Percentiles rank a stretch among this genome's conserved stretches.
Evolutionary conservation across 2,888 invertebrate species (phyloP).

Genomic region (Tolmerus cingulatus): DNA sequence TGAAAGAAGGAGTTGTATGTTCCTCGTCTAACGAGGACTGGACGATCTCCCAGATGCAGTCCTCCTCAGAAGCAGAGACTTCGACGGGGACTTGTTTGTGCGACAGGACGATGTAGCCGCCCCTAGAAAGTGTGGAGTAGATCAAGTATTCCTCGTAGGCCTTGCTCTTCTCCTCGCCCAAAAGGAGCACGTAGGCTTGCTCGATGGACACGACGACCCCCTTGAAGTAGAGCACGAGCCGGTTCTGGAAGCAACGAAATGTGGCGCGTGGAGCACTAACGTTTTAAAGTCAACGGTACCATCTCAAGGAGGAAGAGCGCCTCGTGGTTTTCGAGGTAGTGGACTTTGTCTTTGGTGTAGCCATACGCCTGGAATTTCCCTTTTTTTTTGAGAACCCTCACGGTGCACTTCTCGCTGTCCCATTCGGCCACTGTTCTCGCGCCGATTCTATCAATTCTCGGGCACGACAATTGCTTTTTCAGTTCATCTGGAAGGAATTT

Average conservation of each 20-base stretch:
- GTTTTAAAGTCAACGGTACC: slow-evolving; percentile 51
- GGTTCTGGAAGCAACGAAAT: slow-evolving; percentile 54
- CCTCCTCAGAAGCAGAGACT: slow-evolving; percentile 48
- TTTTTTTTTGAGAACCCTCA: slow-evolving; percentile 57
- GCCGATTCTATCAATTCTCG: slow-evolving; percentile 56
- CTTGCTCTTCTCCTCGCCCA: slow-evolving; percentile 54
- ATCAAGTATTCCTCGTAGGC: slow-evolving; percentile 58
- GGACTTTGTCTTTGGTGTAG: slow-evolving; percentile 53
- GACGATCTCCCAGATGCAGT: slow-evolving; percentile 59
- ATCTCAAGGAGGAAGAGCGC: slow-evolving; percentile 59
- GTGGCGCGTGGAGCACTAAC: neutral
- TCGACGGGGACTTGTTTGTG: slow-evolving; percentile 52
- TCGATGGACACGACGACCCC: slow-evolving; percentile 57
- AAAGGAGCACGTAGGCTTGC: slow-evolving; percentile 58
- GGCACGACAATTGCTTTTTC: slow-evolving; percentile 53
- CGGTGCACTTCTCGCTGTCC: slow-evolving; percentile 54
- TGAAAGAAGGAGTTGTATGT: slow-evolving; percentile 51
- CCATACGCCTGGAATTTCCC: slow-evolving; percentile 61
- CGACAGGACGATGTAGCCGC: slow-evolving; percentile 58
- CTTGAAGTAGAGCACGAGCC: slow-evolving; percentile 57
- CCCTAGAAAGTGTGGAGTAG: slow-evolving; percentile 58
- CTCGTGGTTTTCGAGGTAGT: slow-evolving; percentile 58
- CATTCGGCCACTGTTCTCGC: slow-evolving; percentile 57
- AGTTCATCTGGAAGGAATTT: slow-evolving; percentile 52
- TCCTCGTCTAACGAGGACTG: slow-evolving; percentile 52